These are phyloP conservation scores for Tupaia tana DNA, from an alignment of 2,113 vertebrate genomes.

Conservation along the genomic window DNA sequence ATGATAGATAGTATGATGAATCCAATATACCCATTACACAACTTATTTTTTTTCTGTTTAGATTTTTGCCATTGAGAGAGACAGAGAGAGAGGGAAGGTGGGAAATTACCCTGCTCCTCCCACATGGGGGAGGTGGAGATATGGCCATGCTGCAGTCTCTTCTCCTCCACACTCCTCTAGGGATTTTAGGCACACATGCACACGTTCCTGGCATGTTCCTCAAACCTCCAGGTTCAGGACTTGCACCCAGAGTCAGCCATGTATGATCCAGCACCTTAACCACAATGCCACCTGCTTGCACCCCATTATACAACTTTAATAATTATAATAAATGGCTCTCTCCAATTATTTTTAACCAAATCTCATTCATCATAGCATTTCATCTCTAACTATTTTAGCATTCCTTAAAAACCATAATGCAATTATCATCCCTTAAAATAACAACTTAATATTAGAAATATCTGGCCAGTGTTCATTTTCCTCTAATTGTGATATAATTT, in stretches of 20 bases:
- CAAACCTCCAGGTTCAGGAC: no score
- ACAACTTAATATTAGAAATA: background rate
- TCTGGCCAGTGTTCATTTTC: background rate
- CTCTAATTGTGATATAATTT: background rate
- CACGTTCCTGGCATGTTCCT: no score
- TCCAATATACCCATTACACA: background rate
- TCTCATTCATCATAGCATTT: background rate
- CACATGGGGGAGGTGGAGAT: no score
- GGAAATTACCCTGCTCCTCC: no score
- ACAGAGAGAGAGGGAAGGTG: no score
- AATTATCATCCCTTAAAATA: background rate
- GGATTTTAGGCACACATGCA: no score
- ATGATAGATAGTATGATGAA: background rate
- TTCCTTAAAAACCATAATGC: background rate
- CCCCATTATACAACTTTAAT: background rate
- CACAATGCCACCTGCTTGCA: no score
- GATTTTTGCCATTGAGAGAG: no score
- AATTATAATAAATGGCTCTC: background rate
- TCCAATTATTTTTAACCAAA: background rate
- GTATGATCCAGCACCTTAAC: no score
- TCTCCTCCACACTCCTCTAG: no score
- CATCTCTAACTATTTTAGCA: background rate
- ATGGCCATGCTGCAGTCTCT: no score
- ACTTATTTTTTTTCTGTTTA: background rate
- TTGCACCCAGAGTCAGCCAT: no score